Conservation (phyloP, 2,113 vertebrate genomes). For the Garra rufa region DNA sequence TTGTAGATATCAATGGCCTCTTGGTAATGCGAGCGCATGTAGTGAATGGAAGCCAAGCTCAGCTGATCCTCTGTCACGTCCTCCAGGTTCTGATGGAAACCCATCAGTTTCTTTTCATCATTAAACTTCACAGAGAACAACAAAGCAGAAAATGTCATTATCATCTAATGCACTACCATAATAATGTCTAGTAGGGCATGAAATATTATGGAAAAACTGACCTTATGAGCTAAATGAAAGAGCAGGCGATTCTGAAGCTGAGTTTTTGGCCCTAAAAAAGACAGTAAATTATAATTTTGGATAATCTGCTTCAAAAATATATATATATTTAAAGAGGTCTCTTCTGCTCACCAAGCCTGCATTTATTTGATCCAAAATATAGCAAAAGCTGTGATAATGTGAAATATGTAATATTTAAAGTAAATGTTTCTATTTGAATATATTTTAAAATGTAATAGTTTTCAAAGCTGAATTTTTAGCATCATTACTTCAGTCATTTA, state of each 20-base stretch:
- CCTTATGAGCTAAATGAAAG: constrained; percentile 98
- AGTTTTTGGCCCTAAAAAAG: constrained; percentile 81
- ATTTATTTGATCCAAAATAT: too few relatives aligned
- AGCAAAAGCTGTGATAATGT: too few relatives aligned
- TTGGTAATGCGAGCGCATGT: constrained; percentile 98
- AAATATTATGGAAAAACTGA: constrained; percentile 62
- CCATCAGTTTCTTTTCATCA: constrained; percentile 96
- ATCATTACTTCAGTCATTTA: too few relatives aligned
- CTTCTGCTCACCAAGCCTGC: too few relatives aligned
- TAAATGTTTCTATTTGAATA: too few relatives aligned
- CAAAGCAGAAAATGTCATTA: not conserved
- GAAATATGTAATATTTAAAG: too few relatives aligned
- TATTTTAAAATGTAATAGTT: too few relatives aligned
- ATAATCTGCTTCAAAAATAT: not conserved
- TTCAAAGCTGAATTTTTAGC: too few relatives aligned
- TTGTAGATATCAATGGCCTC: constrained; percentile 99
- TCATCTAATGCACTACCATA: not conserved
- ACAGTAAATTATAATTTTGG: constrained; percentile 17
- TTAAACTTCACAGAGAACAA: constrained; percentile 81
- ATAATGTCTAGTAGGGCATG: not conserved
- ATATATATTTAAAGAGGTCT: too few relatives aligned
- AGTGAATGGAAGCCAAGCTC: constrained; percentile 97
- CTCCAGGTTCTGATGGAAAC: constrained; percentile 95
- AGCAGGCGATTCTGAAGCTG: constrained; percentile 93
- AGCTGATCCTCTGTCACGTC: constrained; percentile 97